Evolutionary conservation across 2,888 invertebrate species (phyloP), one percentile per base, ranked within the genome.

Genomic region (Bursaphelenchus okinawaensis): DNA sequence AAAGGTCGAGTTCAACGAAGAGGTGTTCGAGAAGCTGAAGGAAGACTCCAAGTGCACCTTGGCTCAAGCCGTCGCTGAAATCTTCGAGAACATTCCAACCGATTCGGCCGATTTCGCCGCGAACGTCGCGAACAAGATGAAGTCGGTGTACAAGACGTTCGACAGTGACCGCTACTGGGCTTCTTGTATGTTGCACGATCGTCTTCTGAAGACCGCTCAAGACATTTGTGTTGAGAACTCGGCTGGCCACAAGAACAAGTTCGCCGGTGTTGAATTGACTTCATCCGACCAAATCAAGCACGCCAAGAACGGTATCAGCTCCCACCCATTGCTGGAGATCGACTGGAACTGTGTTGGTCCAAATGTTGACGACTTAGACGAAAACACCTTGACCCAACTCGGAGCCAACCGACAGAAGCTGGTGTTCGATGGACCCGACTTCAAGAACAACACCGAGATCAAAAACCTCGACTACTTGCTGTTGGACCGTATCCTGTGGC

Each of bases 151-250:
- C 50, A 69, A 75, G 66, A 70, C 75, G 56, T 76, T 81, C 63
- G 81, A 81, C 57, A 70, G 67, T 55, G 81, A 81, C 62, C 72
- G 75, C 28, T 75, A 76, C 62, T 81, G 79, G 79, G 74, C 75
- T 51, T 73, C 73, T 24, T 71, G 73, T 12, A 57, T 81, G 51
- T 40, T 73, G 26, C 68, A 73, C 61, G 81, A 81, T 52, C 70
- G 81, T 20, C 50, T 81, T 65, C 52, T 80, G 56, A 81, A 81
- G 70, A 66, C 76, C 51, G 61, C 74, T 26, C 75, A 75, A 73
- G 81, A 81, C 64, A 76, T 81, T 52, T 78, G 76, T 67, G 72
- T 79, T 51, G 82, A 82, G 69, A 83, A 83, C 70, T 79, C 80
- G 9, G 76, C 81, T 58, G 78, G 79, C 24, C 79, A 83, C 67